phyloP scores from a whole-genome alignment of 2,888 invertebrate species.

The Pediacus dermestoides region DNA sequence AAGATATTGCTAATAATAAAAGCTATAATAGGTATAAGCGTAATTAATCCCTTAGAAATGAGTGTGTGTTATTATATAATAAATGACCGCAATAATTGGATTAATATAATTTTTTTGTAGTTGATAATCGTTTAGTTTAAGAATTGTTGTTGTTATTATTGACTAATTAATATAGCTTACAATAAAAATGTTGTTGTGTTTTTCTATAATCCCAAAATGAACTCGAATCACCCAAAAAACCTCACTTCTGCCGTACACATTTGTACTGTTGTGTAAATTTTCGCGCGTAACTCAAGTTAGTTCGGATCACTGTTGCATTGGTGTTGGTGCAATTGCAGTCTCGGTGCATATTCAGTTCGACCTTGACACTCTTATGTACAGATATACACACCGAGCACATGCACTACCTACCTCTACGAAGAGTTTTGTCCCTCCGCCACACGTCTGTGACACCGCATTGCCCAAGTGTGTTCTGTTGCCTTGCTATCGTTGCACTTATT shows the following conservation, averaged over 20 bases:
- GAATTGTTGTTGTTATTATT: too few relatives aligned
- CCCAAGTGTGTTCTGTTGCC: constrained; percentile 4
- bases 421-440: constrained; percentile 17
- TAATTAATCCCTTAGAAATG: too few relatives aligned
- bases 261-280: too few relatives aligned
- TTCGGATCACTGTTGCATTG: constrained; percentile 42
- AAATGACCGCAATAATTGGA: too few relatives aligned
- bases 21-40: too few relatives aligned
- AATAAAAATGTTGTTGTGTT: too few relatives aligned
- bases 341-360: constrained; percentile 45
- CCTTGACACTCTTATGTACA: constrained; percentile 47
- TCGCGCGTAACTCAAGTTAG: constrained; percentile 31
- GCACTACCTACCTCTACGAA: constrained; percentile 13
- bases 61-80: too few relatives aligned
- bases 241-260: constrained; percentile 1
- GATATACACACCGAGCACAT: constrained; percentile 13
- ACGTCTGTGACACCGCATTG: too few relatives aligned
- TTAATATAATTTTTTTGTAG: too few relatives aligned
- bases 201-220: constrained; percentile 13
- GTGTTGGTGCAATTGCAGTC: constrained; percentile 46
- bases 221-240: constrained; percentile 9
- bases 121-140: too few relatives aligned
- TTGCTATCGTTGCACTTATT: constrained; percentile 36
- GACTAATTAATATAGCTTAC: too few relatives aligned
- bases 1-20: too few relatives aligned